Conservation (phyloP, 2,797 vertebrate species). For the Psittacula derbiana region DNA sequence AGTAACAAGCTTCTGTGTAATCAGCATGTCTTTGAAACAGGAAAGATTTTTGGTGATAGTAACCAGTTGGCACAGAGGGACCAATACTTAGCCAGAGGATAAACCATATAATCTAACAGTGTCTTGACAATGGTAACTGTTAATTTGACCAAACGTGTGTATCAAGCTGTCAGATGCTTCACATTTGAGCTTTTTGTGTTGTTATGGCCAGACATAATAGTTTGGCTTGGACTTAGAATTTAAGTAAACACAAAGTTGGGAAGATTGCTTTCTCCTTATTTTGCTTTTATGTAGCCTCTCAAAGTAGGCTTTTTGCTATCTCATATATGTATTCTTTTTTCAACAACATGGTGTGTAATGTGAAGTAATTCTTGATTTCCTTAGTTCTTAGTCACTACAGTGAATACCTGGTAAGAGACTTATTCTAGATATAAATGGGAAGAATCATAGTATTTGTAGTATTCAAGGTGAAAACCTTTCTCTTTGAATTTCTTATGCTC, state of each 20-base stretch:
- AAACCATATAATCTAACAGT: not conserved
- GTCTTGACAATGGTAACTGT: not conserved
- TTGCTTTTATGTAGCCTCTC: not conserved
- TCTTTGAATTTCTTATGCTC: not conserved
- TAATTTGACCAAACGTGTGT: accelerated
- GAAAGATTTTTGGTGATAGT: not conserved
- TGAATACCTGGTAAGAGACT: not conserved
- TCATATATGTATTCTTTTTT: not conserved
- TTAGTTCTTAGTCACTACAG: not conserved
- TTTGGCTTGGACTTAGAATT: not conserved
- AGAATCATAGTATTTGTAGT: not conserved
- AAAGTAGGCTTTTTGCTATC: not conserved
- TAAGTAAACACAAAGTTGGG: not conserved
- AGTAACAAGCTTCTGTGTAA: not conserved
- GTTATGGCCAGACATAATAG: not conserved
- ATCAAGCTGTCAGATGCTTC: not conserved
- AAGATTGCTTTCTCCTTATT: not conserved
- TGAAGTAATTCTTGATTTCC: not conserved
- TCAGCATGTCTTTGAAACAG: not conserved
- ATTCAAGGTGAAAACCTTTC: not conserved
- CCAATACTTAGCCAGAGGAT: not conserved
- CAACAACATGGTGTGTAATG: not conserved
- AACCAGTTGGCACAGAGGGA: not conserved
- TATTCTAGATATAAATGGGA: not conserved
- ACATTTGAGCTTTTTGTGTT: not conserved